Conservation (phyloP, 2,797 vertebrate species). For the Eutrigla gurnardus region DNA sequence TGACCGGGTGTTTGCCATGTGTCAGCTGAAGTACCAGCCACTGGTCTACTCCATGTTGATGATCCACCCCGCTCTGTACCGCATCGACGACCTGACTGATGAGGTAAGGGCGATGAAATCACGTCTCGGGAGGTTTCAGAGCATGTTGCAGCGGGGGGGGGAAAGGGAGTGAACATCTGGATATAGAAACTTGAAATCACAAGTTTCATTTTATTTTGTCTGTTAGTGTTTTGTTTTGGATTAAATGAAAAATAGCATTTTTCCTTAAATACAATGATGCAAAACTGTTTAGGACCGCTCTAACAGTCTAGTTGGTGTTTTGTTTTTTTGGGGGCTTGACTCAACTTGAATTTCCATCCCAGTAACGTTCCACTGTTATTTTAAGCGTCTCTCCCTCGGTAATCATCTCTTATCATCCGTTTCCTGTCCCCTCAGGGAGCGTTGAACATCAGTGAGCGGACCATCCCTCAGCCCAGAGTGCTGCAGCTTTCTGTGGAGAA, state of each 20-base stretch:
- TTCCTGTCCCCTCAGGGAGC: slow-evolving; percentile 84
- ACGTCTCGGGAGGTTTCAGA: neutral
- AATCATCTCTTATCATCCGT: slow-evolving; percentile 3
- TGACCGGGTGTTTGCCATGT: slow-evolving; percentile 95
- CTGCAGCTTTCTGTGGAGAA: slow-evolving; percentile 96
- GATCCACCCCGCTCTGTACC: slow-evolving; percentile 94
- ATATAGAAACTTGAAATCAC: too few relatives aligned
- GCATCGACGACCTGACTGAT: slow-evolving; percentile 91
- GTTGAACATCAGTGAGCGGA: slow-evolving; percentile 90
- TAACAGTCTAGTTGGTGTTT: neutral
- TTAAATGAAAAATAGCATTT: neutral
- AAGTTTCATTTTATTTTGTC: neutral
- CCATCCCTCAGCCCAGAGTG: slow-evolving; percentile 92
- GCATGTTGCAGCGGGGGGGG: too few relatives aligned
- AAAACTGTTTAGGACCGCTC: neutral
- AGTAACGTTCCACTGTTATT: neutral
- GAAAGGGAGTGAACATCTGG: neutral
- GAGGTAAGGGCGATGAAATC: slow-evolving; percentile 83
- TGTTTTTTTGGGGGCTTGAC: too few relatives aligned
- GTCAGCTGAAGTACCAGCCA: slow-evolving; percentile 95
- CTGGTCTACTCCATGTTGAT: slow-evolving; percentile 92
- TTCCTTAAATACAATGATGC: too few relatives aligned
- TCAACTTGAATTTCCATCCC: neutral
- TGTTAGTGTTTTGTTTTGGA: neutral
- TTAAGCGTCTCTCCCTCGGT: neutral